phyloP scores from a whole-genome alignment of 2,113 vertebrate genomes.

The Hystrix brachyura region DNA sequence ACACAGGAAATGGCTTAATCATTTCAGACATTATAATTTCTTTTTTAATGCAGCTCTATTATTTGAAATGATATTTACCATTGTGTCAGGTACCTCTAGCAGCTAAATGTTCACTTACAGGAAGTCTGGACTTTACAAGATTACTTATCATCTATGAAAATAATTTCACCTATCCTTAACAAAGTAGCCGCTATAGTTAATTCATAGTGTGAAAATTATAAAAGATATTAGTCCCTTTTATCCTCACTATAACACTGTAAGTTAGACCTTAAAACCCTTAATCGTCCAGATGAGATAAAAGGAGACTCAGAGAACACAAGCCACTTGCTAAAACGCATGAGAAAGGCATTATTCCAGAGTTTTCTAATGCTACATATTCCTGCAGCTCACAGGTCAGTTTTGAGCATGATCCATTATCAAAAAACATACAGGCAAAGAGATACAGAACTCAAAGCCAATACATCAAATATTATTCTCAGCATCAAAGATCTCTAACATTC shows the following conservation, averaged over 20 bases:
- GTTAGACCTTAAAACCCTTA: not conserved
- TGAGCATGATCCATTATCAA: not conserved
- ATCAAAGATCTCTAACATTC: conserved; percentile 12
- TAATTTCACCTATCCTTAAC: not conserved
- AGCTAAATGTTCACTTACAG: not conserved
- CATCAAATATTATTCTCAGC: not conserved
- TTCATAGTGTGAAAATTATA: not conserved
- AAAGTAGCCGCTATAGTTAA: not conserved
- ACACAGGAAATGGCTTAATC: not conserved
- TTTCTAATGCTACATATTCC: not conserved
- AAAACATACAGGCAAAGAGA: not conserved
- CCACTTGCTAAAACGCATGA: not conserved
- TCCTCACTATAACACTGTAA: not conserved
- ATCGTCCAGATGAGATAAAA: not conserved
- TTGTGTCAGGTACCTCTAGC: not conserved
- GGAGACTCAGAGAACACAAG: not conserved
- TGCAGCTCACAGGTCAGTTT: not conserved
- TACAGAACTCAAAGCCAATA: not conserved
- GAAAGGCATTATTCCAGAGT: not conserved
- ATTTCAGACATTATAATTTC: not conserved
- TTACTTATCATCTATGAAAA: not conserved
- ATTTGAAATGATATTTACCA: not conserved
- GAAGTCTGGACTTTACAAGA: not conserved
- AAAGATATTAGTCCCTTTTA: not conserved
- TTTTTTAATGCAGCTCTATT: not conserved